Conservation (phyloP, 2,113 vertebrate genomes). For the Psilopsiagon aymara region DNA sequence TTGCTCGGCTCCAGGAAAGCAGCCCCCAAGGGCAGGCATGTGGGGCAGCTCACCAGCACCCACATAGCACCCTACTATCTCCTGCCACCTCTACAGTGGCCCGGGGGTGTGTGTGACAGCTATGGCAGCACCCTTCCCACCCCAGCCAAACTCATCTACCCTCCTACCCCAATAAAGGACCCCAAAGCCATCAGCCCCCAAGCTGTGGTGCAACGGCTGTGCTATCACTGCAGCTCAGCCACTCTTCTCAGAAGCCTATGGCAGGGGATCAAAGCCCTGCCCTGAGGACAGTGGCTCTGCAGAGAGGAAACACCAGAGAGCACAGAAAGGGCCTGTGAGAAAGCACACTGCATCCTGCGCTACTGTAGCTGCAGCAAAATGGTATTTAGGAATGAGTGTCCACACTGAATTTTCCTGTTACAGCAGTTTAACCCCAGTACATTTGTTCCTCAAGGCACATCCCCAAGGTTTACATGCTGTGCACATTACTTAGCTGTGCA, state of each 20-base stretch:
- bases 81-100: not conserved
- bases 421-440: not conserved
- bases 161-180: not conserved
- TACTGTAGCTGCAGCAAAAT: not conserved
- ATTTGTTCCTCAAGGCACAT: not conserved
- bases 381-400: not conserved
- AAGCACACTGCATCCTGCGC: not conserved
- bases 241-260: not conserved
- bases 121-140: not conserved
- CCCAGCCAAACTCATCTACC: not conserved
- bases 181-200: not conserved
- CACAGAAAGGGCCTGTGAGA: not conserved
- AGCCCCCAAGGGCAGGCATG: not conserved
- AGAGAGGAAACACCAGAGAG: fast-evolving
- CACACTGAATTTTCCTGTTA: not conserved
- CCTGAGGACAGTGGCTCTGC: fast-evolving
- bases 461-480: fast-evolving
- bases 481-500: not conserved
- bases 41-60: not conserved
- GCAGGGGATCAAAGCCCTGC: not conserved
- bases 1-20: not conserved
- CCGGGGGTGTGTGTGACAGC: not conserved
- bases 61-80: fast-evolving
- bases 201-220: not conserved
- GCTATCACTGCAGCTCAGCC: not conserved